Percentiles rank a stretch among this genome's conserved stretches.
These are phyloP conservation scores for Gnathonemus echidnorhynchus DNA, from an alignment of 2,113 vertebrate genomes.

Conservation along the genomic window DNA sequence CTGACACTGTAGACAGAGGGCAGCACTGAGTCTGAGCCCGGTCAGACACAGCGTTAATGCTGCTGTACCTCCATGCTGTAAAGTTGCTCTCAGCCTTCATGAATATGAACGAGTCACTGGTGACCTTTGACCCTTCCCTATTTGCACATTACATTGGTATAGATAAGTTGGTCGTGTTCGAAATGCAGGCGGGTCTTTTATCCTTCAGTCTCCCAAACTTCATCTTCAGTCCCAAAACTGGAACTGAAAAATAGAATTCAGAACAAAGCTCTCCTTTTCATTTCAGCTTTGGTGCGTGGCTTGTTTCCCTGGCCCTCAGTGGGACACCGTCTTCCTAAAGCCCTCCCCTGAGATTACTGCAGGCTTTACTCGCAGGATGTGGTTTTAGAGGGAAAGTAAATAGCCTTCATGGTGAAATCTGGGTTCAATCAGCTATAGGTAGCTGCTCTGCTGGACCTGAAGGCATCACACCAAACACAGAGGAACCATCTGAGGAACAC, in stretches of 20 bases:
- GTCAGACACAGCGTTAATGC: background rate
- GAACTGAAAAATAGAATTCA: background rate
- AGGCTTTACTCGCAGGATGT: background rate
- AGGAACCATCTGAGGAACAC: conserved; percentile 6
- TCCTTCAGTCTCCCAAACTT: background rate
- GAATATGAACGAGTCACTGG: background rate
- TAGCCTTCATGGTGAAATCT: background rate
- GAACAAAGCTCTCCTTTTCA: background rate
- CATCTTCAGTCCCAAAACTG: background rate
- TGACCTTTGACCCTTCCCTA: background rate
- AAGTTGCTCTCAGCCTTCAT: background rate
- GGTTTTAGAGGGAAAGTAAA: background rate
- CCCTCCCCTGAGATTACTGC: background rate
- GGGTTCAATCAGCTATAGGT: background rate
- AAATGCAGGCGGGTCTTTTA: background rate
- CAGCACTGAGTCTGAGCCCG: background rate
- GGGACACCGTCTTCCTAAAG: background rate
- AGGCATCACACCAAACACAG: background rate
- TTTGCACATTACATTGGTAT: background rate
- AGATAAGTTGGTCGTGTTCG: background rate
- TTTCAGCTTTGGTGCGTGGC: background rate
- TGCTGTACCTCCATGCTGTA: background rate
- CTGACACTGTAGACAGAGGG: conserved; percentile 35
- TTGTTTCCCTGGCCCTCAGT: background rate
- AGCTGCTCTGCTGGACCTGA: background rate